A percentile compares a stretch with the other conserved stretches of the same genome.
Conservation (phyloP, 1,140 invertebrate species). For the Diprion similis region DNA sequence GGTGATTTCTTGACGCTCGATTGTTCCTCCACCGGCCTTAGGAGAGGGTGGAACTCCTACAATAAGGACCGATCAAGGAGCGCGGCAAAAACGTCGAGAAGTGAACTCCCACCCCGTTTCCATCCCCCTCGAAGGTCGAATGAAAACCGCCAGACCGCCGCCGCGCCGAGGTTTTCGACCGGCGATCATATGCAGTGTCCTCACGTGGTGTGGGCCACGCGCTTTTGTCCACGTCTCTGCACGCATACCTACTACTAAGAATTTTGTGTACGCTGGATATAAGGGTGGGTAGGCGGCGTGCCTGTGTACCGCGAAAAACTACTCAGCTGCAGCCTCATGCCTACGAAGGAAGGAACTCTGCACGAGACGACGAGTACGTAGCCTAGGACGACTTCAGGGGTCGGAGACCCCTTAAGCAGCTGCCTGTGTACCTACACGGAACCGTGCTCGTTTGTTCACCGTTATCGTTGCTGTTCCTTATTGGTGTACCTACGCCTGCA, state of each 20-base stretch:
- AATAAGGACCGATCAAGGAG: background rate
- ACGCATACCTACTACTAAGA: no score
- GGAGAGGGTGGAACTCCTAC: conserved; percentile 39
- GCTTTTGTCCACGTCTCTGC: no score
- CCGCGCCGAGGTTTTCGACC: background rate
- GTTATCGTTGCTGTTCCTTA: conserved; percentile 2
- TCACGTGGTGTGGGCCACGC: no score
- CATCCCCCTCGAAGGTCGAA: background rate
- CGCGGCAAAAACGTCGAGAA: background rate
- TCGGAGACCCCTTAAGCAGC: conserved; percentile 38
- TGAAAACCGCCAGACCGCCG: no score
- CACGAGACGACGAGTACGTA: conserved; percentile 15
- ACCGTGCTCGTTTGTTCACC: conserved; percentile 23
- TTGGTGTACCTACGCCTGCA: background rate
- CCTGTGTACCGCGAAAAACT: conserved; percentile 11
- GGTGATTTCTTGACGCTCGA: conserved; percentile 22
- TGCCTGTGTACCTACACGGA: conserved; percentile 34
- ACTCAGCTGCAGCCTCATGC: background rate
- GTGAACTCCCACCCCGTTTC: background rate
- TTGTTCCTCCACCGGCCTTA: conserved; percentile 32
- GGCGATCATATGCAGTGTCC: conserved; percentile 3
- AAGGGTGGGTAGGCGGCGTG: background rate
- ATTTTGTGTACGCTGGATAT: no score
- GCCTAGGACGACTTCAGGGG: conserved; percentile 21
- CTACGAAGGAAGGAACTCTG: conserved; percentile 11